Base-by-base conservation (phyloP, 2,113 vertebrate species). In the Eptesicus fuscus region DNA sequence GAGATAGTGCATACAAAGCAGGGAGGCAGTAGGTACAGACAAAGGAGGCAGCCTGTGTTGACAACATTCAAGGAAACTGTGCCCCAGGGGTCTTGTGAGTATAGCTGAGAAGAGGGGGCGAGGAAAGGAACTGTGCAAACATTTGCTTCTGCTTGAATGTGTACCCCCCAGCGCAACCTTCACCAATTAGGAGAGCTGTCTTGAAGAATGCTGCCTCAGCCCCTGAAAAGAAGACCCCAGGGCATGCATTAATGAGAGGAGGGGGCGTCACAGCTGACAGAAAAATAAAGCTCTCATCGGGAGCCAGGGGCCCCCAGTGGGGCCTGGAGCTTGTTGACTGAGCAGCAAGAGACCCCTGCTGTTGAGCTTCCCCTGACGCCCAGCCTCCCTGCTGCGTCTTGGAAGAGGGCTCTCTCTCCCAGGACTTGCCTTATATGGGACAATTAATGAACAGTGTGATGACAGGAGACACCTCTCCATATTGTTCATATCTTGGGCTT, bases 171-270 rank as follows among this genome's bases (percentile, higher is more conserved):
- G 96, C 0, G 0, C 77, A 67, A 67, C 90, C 47, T 35, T 86
- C 84, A 42, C 91, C 95, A 96, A 96, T 96, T 96, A 97, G 80
- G 94, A 90, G 71, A 90, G 86, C 70, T 1, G 3, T 78, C 84
- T 78, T 73, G 92, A 83, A 88, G 88, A 94, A 83, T 47, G 95
- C 95, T 70, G 88, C 94, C 82, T 96, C 82, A 56, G 95, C 96
- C 92, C 88, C 92, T 82, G 84, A 92, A 95, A 71, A 92, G 59
- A 93, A 92, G 94, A 97, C 96, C 88, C 96, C 95, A 93, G 97
- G 96, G 96, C 82, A 76, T 28, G 22, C 88, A 56, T 95, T 96
- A 96, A 96, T 93, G 96, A 97, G 95, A 92, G 59, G 71, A 88
- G 73, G 86, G 79, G 90, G 53, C 32, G 53, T 79, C 51, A 17